Evolutionary conservation across 2,797 vertebrate species (phyloP).

Genomic region (Coregonus sp.): DNA sequence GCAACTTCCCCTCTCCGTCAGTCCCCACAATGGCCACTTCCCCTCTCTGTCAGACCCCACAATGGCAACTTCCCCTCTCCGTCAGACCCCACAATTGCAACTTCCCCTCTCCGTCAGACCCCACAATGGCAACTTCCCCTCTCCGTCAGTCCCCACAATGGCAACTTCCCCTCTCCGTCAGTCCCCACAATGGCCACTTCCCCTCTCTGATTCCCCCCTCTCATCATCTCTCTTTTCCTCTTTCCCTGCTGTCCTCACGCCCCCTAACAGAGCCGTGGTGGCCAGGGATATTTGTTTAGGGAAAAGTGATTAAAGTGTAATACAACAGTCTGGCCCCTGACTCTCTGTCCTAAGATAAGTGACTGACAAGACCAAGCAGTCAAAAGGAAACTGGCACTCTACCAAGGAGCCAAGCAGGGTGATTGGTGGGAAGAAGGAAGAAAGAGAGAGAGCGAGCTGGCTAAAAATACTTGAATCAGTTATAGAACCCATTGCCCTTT

Average conservation of each 20-base stretch:
- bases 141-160: neutral
- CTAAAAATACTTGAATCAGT: too few relatives aligned
- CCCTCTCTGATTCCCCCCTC: neutral
- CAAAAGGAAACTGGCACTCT: slow-evolving; percentile 29
- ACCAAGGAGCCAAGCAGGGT: slow-evolving; percentile 3
- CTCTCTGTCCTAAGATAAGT: slow-evolving; percentile 22
- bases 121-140: neutral
- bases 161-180: neutral
- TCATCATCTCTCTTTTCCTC: neutral
- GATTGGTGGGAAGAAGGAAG: neutral
- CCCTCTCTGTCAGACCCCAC: slow-evolving; percentile 6
- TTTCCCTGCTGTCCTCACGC: neutral
- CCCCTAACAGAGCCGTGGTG: slow-evolving; percentile 34
- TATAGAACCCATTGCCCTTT: too few relatives aligned
- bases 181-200: neutral
- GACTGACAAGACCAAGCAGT: slow-evolving; percentile 36
- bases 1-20: neutral
- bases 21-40: neutral
- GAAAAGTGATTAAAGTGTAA: slow-evolving; percentile 46
- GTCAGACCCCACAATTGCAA: neutral
- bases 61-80: neutral
- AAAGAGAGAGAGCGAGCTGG: slow-evolving; percentile 21
- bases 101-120: slow-evolving; percentile 2
- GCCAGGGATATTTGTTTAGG: slow-evolving; percentile 44
- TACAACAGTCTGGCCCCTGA: slow-evolving; percentile 26